Conservation (phyloP, 2,888 invertebrate genomes). For the Sarcophaga subvicina region DNA sequence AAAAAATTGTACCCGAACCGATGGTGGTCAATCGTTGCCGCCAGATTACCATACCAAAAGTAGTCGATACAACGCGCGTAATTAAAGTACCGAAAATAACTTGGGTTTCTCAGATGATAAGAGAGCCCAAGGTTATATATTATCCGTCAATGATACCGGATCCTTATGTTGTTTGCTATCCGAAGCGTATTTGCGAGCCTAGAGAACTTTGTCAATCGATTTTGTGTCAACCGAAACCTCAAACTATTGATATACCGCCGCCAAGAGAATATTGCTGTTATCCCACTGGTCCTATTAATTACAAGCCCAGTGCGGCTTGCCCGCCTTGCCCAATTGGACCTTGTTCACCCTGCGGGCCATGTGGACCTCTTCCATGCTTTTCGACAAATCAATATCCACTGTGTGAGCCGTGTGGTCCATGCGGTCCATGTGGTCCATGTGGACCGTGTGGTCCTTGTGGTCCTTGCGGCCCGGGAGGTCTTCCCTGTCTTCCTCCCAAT, state of each 20-base stretch:
- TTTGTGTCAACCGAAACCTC: slow-evolving; percentile 79
- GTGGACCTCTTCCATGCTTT: slow-evolving; percentile 76
- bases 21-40: slow-evolving; percentile 79
- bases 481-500: slow-evolving; percentile 69
- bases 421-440: slow-evolving; percentile 74
- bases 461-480: slow-evolving; percentile 71
- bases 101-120: slow-evolving; percentile 79
- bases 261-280: slow-evolving; percentile 79
- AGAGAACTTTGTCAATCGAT: slow-evolving; percentile 79
- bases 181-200: slow-evolving; percentile 78
- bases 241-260: slow-evolving; percentile 79
- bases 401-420: slow-evolving; percentile 74
- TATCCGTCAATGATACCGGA: slow-evolving; percentile 78
- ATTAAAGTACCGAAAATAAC: slow-evolving; percentile 78
- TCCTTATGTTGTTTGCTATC: slow-evolving; percentile 79
- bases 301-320: slow-evolving; percentile 76
- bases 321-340: slow-evolving; percentile 76
- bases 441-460: slow-evolving; percentile 73
- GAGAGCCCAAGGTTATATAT: slow-evolving; percentile 79
- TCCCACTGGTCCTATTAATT: slow-evolving; percentile 77
- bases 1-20: slow-evolving; percentile 77
- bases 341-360: slow-evolving; percentile 72
- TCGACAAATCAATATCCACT: slow-evolving; percentile 75
- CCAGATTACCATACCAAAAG: slow-evolving; percentile 78
- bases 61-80: slow-evolving; percentile 78